Evolutionary conservation across 2,113 vertebrate species (phyloP).

Genomic region (Melanerpes aurifrons): DNA sequence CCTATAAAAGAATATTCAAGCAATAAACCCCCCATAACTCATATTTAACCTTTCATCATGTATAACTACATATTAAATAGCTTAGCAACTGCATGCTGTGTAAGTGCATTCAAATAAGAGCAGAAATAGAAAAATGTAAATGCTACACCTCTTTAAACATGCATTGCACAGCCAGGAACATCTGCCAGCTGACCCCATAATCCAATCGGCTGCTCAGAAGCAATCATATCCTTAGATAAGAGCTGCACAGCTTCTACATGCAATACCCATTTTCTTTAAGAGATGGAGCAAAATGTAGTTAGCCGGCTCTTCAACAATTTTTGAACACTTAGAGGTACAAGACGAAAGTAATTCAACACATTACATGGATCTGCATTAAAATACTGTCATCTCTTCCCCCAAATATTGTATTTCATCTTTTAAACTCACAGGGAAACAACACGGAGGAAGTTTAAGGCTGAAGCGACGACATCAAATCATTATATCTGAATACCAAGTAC

Average conservation of each 20-base stretch:
- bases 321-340: not conserved
- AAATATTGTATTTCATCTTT: not conserved
- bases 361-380: not conserved
- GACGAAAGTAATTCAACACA: not conserved
- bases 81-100: slow-evolving; percentile 39
- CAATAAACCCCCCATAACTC: slow-evolving; percentile 45
- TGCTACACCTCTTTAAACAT: slow-evolving; percentile 58
- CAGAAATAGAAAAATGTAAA: slow-evolving; percentile 51
- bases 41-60: slow-evolving; percentile 72
- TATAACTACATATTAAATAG: slow-evolving; percentile 65
- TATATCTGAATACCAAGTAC: not conserved
- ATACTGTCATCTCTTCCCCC: not conserved
- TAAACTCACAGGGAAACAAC: slow-evolving; percentile 7
- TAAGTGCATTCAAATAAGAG: slow-evolving; percentile 47
- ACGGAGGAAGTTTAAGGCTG: not conserved
- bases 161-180: slow-evolving; percentile 44
- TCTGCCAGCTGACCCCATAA: slow-evolving; percentile 66
- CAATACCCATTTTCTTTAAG: slow-evolving; percentile 23
- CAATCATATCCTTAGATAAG: slow-evolving; percentile 39
- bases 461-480: not conserved
- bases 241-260: slow-evolving; percentile 8
- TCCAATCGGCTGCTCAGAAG: slow-evolving; percentile 43
- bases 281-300: slow-evolving; percentile 43
- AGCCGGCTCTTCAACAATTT: slow-evolving; percentile 25
- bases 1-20: slow-evolving; percentile 65